Conservation (phyloP, 92 coral and sea anemone species). For the Isaurus tuberculatus region DNA sequence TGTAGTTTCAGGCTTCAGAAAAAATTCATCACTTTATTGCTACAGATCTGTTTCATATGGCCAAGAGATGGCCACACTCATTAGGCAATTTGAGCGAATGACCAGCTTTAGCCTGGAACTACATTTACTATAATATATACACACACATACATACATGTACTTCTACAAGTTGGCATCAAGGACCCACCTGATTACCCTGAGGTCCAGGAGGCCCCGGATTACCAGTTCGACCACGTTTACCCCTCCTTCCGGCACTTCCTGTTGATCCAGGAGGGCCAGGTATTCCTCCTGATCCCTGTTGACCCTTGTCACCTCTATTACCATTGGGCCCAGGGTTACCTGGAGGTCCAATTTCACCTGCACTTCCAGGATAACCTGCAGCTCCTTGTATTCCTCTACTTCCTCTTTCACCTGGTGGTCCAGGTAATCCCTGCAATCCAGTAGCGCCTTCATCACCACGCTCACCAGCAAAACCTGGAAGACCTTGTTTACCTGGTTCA, state of each 20-base stretch:
- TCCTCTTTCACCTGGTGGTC: not conserved
- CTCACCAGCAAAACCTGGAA: not conserved
- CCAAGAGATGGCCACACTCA: too few species aligned
- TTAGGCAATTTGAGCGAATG: too few species aligned
- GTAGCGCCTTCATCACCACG: constrained; percentile 35
- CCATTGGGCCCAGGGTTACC: constrained; percentile 3
- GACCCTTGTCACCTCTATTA: constrained; percentile 10
- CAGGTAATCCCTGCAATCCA: not conserved
- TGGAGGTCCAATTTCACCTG: constrained; percentile 18
- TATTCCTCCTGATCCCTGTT: constrained; percentile 3
- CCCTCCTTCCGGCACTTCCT: constrained; percentile 17
- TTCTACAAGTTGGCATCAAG: not conserved
- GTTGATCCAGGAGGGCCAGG: not conserved
- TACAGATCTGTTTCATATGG: too few species aligned
- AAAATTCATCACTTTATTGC: too few species aligned
- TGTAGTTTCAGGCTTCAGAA: too few species aligned
- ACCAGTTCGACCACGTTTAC: constrained; percentile 26
- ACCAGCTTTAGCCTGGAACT: too few species aligned
- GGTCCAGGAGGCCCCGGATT: constrained; percentile 38
- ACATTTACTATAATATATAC: too few species aligned
- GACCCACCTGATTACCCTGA: constrained; percentile 3
- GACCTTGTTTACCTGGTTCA: constrained; percentile 16
- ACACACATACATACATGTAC: not conserved
- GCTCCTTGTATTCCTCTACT: constrained; percentile 4
- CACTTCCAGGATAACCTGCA: constrained; percentile 13